These are phyloP conservation scores for Onychomys arenicola DNA, from an alignment of 2,797 vertebrate species.

Conservation along the genomic window DNA sequence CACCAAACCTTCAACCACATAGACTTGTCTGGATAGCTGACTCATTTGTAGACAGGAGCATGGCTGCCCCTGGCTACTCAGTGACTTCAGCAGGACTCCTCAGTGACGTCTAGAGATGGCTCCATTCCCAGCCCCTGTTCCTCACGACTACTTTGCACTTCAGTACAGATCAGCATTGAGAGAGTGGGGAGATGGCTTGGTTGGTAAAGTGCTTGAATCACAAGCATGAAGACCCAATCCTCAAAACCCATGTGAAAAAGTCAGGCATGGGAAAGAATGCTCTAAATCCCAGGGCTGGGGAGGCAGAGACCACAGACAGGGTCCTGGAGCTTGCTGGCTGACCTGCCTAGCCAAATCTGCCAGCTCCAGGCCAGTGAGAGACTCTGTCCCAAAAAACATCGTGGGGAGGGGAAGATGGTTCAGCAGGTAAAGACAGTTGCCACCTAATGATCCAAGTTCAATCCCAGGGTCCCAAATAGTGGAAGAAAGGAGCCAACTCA, in stretches of 20 bases:
- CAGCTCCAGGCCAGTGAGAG: background rate
- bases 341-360: background rate
- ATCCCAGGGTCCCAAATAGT: background rate
- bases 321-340: background rate
- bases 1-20: background rate
- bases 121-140: background rate
- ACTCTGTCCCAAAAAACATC: background rate
- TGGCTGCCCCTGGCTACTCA: rapidly evolving
- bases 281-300: background rate
- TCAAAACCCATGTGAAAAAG: background rate
- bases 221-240: background rate
- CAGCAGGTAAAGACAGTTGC: background rate
- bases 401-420: background rate
- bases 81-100: background rate
- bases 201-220: background rate
- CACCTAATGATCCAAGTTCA: background rate
- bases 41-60: background rate
- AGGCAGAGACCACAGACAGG: background rate
- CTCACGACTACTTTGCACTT: background rate
- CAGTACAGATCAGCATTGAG: background rate
- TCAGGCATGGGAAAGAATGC: no score
- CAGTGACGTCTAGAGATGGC: background rate
- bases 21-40: background rate
- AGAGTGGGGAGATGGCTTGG: background rate
- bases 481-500: background rate